Base-by-base conservation (phyloP, 2,797 vertebrate species). In the Pangasius sanitwongsei region DNA sequence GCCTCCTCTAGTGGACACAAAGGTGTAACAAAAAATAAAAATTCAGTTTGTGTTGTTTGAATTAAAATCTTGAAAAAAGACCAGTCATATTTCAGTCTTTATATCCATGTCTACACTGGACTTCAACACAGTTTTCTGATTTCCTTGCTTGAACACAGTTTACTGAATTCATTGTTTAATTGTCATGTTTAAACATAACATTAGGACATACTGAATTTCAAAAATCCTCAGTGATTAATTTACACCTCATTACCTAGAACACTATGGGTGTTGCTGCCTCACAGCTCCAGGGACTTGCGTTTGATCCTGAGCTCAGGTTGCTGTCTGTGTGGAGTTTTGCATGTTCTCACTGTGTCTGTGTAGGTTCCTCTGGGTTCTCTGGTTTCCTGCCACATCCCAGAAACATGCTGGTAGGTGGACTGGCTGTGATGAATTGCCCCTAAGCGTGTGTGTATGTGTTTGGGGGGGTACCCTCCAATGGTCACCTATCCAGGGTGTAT, bases 1-100 rank as follows among this genome's bases (percentile, higher is more conserved):
- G 92, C 95, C 2, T 94, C 94, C 93, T 94, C 95, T 95, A 93
- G 91, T 83, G 69, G 82, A 74, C 57, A 91, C 44, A 77, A 77
- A 50, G 23, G 16, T 25, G 20, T 28, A 15, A 48, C 20, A 8
- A 55, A 31, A 16, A 77, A 77, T n/a, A 28, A 44, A 48, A 74
- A 25, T 12, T 44, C 6, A 25, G 8, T 48, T 48, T 78, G 2
- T 50, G 18, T 15, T 53, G 75, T 9, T 80, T 80, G 13, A 31
- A 34, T 78, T 31, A 78, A 18, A 7, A 20, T 11, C n/a, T 55
- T 78, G 6, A 78, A 78, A 15, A 31, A 55, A 78, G 48, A 31
- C 31, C 13, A 53, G 48, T 78, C 7, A n/a, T 6, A 53, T 31
- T 18, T 53, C 48, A n/a, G 7, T 53, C 28, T 18, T 31, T 78